Evolutionary conservation across 2,113 vertebrate genomes (phyloP).

Genomic region (Candoia aspera): DNA sequence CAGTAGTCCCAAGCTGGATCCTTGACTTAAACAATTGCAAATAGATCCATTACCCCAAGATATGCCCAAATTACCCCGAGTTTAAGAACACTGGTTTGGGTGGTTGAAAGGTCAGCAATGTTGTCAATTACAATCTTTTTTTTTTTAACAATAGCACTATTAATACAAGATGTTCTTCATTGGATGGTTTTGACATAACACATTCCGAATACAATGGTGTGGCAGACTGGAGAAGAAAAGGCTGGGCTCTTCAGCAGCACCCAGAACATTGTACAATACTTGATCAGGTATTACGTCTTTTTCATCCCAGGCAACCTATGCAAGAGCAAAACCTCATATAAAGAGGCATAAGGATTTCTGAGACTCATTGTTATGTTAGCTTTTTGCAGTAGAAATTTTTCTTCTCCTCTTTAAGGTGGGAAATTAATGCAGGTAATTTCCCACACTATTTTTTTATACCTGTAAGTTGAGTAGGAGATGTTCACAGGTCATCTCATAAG

Average conservation of each 20-base stretch:
- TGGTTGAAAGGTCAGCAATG: background rate
- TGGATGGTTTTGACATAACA: slow-evolving; percentile 73
- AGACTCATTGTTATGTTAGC: background rate
- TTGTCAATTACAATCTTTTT: background rate
- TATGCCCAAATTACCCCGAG: background rate
- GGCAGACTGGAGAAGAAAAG: slow-evolving; percentile 82
- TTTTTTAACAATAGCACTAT: slow-evolving; percentile 56
- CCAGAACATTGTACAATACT: slow-evolving; percentile 74
- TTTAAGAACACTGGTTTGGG: background rate
- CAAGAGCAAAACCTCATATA: background rate
- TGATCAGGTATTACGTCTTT: slow-evolving; percentile 74
- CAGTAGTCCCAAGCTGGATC: background rate
- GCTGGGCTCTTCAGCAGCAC: slow-evolving; percentile 67
- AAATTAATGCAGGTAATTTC: background rate
- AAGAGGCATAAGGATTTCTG: background rate
- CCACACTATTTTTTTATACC: background rate
- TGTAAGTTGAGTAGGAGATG: background rate
- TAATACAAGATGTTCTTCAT: slow-evolving; percentile 75
- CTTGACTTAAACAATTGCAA: background rate
- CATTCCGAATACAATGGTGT: slow-evolving; percentile 81
- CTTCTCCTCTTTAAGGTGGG: background rate
- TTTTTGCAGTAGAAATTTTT: background rate
- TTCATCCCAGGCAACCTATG: background rate
- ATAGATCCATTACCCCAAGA: background rate
- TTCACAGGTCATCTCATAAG: background rate